Conservation (phyloP, 2,797 vertebrate genomes). For the Triplophysa bombifrons region DNA sequence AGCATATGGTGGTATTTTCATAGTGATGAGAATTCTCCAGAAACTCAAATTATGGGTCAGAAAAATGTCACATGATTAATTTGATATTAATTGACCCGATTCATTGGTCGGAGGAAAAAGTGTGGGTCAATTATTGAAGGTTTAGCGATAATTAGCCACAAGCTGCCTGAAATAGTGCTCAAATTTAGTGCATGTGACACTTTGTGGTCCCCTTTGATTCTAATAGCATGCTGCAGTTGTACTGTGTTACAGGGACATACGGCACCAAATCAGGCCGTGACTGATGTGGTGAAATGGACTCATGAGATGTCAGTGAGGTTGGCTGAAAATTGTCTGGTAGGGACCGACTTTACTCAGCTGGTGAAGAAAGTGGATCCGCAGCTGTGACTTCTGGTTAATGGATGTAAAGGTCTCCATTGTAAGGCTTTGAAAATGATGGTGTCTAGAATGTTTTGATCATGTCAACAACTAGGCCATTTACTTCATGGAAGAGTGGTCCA, state of each 20-base stretch:
- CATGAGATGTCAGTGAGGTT: constrained; percentile 21
- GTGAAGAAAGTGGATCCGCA: constrained; percentile 34
- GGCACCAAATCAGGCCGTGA: constrained; percentile 32
- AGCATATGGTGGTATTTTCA: neutral
- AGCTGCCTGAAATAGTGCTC: constrained; percentile 3
- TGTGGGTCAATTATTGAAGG: neutral
- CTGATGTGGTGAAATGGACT: constrained; percentile 25
- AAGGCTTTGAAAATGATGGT: constrained; percentile 35
- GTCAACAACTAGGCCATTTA: neutral
- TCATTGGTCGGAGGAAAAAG: neutral
- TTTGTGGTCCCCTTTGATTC: constrained; percentile 21
- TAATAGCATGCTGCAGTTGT: constrained; percentile 14
- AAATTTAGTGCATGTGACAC: constrained; percentile 14
- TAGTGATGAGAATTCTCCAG: neutral
- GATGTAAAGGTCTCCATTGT: constrained; percentile 38
- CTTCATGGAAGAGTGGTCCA: neutral
- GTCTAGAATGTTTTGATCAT: constrained; percentile 34
- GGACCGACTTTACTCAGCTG: constrained; percentile 24
- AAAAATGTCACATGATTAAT: neutral
- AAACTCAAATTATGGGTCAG: neutral
- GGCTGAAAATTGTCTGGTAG: constrained; percentile 31
- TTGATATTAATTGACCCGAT: constrained; percentile 11
- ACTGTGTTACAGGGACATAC: constrained; percentile 7
- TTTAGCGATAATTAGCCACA: neutral
- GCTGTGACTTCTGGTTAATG: constrained; percentile 27